Percentiles rank a stretch among this genome's conserved stretches.
Conservation (phyloP, 2,888 invertebrate genomes). For the Mechanitis messenoides region DNA sequence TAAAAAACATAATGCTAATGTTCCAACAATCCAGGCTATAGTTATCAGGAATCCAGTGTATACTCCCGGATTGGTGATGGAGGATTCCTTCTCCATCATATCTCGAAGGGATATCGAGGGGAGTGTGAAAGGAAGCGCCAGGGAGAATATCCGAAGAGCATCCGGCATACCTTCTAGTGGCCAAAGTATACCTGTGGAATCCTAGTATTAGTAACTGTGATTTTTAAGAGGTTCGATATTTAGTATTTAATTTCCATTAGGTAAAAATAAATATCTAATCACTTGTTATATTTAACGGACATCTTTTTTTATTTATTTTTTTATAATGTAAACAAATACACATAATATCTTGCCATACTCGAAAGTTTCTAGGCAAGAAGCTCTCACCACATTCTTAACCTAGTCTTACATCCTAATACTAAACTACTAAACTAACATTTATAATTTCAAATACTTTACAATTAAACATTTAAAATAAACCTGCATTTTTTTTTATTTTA, state of each 20-base stretch:
- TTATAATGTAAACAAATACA: too few relatives aligned
- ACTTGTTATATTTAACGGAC: too few relatives aligned
- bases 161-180: slow-evolving; percentile 82
- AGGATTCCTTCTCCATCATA: slow-evolving; percentile 85
- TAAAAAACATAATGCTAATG: slow-evolving; percentile 75
- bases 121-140: slow-evolving; percentile 86
- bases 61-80: slow-evolving; percentile 80
- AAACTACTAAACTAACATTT: too few relatives aligned
- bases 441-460: too few relatives aligned
- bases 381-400: too few relatives aligned
- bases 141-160: slow-evolving; percentile 77
- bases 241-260: neutral
- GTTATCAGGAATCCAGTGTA: slow-evolving; percentile 84
- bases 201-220: neutral
- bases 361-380: too few relatives aligned
- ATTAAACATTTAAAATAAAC: too few relatives aligned
- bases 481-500: too few relatives aligned
- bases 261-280: too few relatives aligned
- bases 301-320: too few relatives aligned
- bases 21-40: slow-evolving; percentile 79
- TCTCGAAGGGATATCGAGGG: slow-evolving; percentile 85
- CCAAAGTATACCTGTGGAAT: slow-evolving; percentile 78
- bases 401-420: too few relatives aligned
- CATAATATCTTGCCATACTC: too few relatives aligned
- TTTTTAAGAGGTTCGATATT: neutral